These are phyloP conservation scores for Daubentonia madagascariensis DNA, from an alignment of 2,113 vertebrate genomes.

Conservation along the genomic window DNA sequence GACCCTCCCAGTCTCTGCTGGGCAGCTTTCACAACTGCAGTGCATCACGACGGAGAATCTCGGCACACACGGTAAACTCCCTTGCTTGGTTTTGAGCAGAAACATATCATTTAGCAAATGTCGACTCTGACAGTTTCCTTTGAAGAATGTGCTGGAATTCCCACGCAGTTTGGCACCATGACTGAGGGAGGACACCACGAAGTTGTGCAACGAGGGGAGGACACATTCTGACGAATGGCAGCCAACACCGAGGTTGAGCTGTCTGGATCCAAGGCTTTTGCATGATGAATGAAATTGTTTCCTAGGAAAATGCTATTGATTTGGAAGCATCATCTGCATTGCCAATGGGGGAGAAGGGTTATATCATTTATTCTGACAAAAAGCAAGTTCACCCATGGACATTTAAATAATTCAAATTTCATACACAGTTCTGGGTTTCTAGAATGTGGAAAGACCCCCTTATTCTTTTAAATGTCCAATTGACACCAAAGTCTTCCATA, in stretches of 20 bases:
- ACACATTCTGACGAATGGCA: neutral
- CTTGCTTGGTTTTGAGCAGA: neutral
- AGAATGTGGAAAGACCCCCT: neutral
- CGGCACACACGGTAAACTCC: neutral
- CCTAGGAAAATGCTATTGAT: neutral
- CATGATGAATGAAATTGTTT: neutral
- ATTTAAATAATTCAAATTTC: neutral
- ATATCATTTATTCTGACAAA: neutral
- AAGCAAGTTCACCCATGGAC: neutral
- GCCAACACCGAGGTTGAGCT: neutral
- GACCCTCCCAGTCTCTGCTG: too few relatives aligned
- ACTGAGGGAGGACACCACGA: neutral
- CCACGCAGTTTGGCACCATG: neutral
- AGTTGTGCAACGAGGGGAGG: neutral
- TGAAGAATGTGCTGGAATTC: neutral
- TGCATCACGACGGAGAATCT: neutral
- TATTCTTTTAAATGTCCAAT: neutral
- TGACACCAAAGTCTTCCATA: neutral
- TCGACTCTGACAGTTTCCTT: neutral
- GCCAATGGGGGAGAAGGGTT: neutral
- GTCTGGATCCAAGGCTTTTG: too few relatives aligned
- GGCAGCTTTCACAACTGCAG: neutral
- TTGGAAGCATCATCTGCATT: neutral
- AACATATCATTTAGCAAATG: neutral
- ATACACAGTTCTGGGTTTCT: neutral